Evolutionary conservation across 2,797 vertebrate species (phyloP), one percentile per base, ranked within the genome.

Genomic region (Hemitrygon akajei): DNA sequence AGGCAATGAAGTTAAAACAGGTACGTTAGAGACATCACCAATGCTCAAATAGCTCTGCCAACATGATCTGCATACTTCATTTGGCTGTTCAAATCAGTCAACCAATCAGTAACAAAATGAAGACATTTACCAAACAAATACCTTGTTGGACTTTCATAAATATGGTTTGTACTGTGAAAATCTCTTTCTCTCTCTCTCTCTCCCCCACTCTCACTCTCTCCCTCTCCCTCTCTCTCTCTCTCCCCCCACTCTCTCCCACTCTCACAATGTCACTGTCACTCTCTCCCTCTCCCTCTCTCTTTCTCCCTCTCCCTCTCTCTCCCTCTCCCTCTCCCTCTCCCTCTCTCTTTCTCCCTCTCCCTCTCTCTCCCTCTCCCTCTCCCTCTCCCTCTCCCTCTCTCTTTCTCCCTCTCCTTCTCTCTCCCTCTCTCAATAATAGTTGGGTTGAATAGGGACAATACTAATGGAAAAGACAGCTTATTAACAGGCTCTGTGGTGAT

Each of bases 1-100:
- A 96, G 87, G 94, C 95, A 94, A 75, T 0, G 95, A 94, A 60
- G 95, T 87, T 25, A 94, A 94, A 94, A 94, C 47, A 58, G 18
- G 56, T 91, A 22, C 14, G 27, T 93, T 93, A 56, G 27, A 56
- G 4, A 56, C 30, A 93, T 47, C 37, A 73, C 27, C 11, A 6
- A 27, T 7, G 25, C 34, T 40, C 10, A 37, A 4, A 12, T 30
- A 76, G 58, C 27, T 60, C 82, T 86, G 27, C 11, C 47, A 27
- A n/a, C 91, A 47, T 30, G 10, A 92, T 27, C 71, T 47, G 2
- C 69, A 47, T 30, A 27, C 27, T 56, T 93, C 40, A 76, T 47
- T 93, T 73, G 37, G 12, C 22, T 16, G 56, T 47, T 92, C 47
- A 30, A 93, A 76, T 30, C 7, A 56, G 2, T 30, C 34, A 92